Evolutionary conservation across 92 coral and sea anemone genomes (phyloP).

Genomic region (Pocillopora grandis): DNA sequence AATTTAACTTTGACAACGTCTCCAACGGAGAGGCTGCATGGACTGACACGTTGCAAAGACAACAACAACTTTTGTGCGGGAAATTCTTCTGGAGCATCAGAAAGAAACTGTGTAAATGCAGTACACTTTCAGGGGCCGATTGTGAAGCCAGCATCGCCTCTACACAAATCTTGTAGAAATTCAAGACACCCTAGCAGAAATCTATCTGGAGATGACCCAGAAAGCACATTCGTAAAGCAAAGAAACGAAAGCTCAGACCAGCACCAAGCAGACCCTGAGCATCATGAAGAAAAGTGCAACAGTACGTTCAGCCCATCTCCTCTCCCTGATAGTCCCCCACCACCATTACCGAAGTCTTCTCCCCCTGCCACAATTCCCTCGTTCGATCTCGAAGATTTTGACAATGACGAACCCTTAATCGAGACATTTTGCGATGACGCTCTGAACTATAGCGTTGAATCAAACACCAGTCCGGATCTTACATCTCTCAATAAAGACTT

Average conservation of each 20-base stretch:
- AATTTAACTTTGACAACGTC: not conserved
- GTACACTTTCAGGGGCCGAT: not conserved
- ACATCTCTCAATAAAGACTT: constrained; percentile 8
- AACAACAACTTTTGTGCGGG: not conserved
- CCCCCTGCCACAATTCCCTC: constrained; percentile 15
- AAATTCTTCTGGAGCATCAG: not conserved
- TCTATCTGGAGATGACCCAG: not conserved
- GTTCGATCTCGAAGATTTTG: constrained; percentile 14
- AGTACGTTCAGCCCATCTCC: not conserved
- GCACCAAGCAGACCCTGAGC: not conserved
- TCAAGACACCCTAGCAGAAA: not conserved
- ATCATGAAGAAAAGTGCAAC: not conserved
- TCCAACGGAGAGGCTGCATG: not conserved
- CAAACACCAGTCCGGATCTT: not conserved
- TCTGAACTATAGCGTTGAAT: not conserved
- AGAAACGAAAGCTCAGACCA: not conserved
- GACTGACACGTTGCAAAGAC: not conserved
- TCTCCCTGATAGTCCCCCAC: constrained; percentile 20
- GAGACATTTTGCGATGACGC: not conserved
- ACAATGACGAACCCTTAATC: constrained; percentile 5
- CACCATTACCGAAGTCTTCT: constrained; percentile 32
- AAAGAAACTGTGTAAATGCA: not conserved
- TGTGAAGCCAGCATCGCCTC: not conserved
- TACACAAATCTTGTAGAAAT: not conserved
- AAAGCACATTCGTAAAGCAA: not conserved